Evolutionary conservation across 2,113 vertebrate genomes (phyloP).

Genomic region (Heterochromis multidens): DNA sequence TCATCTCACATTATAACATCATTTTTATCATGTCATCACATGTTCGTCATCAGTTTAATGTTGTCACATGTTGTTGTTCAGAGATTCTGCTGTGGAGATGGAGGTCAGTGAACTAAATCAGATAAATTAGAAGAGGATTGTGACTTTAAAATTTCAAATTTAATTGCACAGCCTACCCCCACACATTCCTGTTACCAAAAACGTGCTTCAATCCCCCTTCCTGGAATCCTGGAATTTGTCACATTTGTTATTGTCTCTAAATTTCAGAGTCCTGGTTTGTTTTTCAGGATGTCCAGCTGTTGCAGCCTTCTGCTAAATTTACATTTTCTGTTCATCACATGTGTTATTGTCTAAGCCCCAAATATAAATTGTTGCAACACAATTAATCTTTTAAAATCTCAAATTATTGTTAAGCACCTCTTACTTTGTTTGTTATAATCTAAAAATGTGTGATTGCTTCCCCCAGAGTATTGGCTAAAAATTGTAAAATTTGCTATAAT

Average conservation of each 20-base stretch:
- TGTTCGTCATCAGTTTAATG: not conserved
- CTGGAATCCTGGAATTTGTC: not conserved
- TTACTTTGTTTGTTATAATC: not conserved
- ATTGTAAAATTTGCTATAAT: not conserved
- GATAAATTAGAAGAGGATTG: no score
- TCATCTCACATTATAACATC: conserved; percentile 1
- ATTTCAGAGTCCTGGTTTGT: not conserved
- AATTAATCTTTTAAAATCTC: not conserved
- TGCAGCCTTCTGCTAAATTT: not conserved
- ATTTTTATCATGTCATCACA: not conserved
- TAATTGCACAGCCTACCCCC: no score
- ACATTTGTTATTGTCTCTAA: not conserved
- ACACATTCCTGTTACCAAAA: not conserved
- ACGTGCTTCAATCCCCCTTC: not conserved
- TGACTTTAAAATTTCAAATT: not conserved
- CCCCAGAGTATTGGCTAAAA: not conserved
- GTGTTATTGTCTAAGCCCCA: not conserved
- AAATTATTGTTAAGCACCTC: not conserved
- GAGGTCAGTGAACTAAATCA: not conserved
- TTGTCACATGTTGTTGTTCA: conserved; percentile 8
- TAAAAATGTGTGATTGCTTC: not conserved
- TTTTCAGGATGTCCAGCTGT: not conserved
- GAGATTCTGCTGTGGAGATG: not conserved
- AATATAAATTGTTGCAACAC: not conserved
- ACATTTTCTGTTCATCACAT: not conserved